These are phyloP conservation scores for Rhinopomastus cyanomelas DNA, from an alignment of 2,113 vertebrate species.

Conservation along the genomic window DNA sequence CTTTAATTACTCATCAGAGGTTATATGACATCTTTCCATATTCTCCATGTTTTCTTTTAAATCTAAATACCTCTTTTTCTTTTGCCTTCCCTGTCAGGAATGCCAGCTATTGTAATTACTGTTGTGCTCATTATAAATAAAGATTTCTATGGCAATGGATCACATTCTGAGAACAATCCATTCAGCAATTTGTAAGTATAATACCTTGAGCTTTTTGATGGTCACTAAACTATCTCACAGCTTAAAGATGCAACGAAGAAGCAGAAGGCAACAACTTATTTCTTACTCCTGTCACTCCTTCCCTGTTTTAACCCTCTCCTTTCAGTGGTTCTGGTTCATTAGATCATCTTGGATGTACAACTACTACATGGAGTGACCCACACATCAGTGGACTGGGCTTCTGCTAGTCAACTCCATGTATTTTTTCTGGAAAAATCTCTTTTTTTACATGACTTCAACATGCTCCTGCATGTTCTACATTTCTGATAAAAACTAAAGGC, in stretches of 20 bases:
- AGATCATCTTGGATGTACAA: not conserved
- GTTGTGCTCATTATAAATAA: constrained; percentile 77
- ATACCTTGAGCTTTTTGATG: not conserved
- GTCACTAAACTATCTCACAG: not conserved
- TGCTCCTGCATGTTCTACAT: not conserved
- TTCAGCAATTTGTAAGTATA: constrained; percentile 81
- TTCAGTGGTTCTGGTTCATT: not conserved
- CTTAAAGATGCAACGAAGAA: not conserved
- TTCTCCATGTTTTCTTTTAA: not conserved
- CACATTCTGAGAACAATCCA: not conserved
- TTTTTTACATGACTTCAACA: not conserved
- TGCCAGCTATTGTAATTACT: constrained; percentile 81
- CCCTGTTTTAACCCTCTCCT: not conserved
- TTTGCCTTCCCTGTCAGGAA: constrained; percentile 73
- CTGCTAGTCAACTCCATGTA: not conserved
- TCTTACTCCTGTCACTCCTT: not conserved
- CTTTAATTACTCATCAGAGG: not conserved
- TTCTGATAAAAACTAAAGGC: not conserved
- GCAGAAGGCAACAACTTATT: not conserved
- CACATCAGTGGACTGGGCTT: not conserved
- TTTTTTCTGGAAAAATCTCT: not conserved
- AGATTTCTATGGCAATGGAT: constrained; percentile 77
- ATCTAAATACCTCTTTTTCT: not conserved
- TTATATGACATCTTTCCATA: not conserved
- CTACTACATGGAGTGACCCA: not conserved